A percentile compares a stretch with the other conserved stretches of the same genome.
These are phyloP conservation scores for Aplysina aerophoba DNA, from an alignment of 37 sponge, comb jelly and placozoan species.

Conservation along the genomic window DNA sequence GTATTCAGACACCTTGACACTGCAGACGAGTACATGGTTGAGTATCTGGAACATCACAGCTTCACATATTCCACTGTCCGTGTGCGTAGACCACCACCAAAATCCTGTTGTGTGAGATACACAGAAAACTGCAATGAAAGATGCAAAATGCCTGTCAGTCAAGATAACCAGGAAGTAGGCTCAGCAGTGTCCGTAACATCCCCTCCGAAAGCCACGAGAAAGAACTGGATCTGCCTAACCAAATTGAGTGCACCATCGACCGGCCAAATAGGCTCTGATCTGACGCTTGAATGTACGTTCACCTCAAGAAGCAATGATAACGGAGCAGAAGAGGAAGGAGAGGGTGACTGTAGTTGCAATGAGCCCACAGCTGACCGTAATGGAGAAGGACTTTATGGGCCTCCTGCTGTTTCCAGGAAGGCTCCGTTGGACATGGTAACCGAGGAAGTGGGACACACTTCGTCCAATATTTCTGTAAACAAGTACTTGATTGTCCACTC, in stretches of 20 bases:
- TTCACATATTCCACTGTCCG: slow-evolving; percentile 26
- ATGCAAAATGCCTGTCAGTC: background rate
- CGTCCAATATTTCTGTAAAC: slow-evolving; percentile 16
- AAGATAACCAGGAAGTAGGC: background rate
- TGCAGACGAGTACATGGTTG: background rate
- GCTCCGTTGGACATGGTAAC: too few species aligned
- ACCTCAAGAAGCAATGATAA: too few species aligned
- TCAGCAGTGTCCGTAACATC: too few species aligned
- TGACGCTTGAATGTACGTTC: background rate
- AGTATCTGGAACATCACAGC: slow-evolving; percentile 26
- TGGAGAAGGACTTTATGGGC: too few species aligned
- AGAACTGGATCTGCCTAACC: background rate
- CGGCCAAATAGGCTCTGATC: background rate
- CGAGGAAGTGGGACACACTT: background rate
- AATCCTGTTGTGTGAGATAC: background rate
- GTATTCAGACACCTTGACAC: background rate
- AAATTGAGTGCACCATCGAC: background rate
- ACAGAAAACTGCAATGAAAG: background rate
- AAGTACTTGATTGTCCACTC: slow-evolving; percentile 20
- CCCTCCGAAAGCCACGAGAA: slow-evolving; percentile 1
- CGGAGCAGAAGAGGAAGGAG: too few species aligned
- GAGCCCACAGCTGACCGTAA: too few species aligned
- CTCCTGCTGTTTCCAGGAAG: too few species aligned
- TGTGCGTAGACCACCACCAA: background rate
- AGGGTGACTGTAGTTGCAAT: too few species aligned